Evolutionary conservation across 2,797 vertebrate species (phyloP), one percentile per base, ranked within the genome.

Genomic region (Etheostoma perlongum): DNA sequence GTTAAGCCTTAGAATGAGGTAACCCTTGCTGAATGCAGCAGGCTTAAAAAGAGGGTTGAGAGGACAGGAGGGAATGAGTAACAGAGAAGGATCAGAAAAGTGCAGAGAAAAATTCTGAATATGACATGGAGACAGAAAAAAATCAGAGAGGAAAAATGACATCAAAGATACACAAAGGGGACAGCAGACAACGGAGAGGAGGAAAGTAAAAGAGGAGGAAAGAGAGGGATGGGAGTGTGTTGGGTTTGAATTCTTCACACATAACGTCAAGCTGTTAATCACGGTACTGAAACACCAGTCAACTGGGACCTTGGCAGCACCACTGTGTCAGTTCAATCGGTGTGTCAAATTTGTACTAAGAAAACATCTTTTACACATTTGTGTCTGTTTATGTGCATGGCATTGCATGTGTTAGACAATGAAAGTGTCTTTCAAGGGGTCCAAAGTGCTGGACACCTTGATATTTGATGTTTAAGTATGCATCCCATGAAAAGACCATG

Each of bases 241-340:
- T 78, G 87, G 83, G 84, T 88, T 89, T 81, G 86, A 92, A 95
- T 95, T 95, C 93, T 93, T 94, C 76, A 79, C 79, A 72, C 90
- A 94, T 95, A 88, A 95, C 94, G 91, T 95, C 94, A 94, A 87
- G 85, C 91, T 91, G 90, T 92, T 94, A 92, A 90, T 93, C 91
- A 92, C 81, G 76, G 84, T 57, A 36, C 83, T 92, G 90, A 88
- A 94, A 88, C 88, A 87, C 60, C 77, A 72, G 85, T 85, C 81
- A 79, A 89, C 90, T 83, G 85, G 82, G 89, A 93, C 91, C 91
- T 92, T 92, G 90, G 89, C 88, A 90, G 84, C 54, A 51, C 54
- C 68, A 12, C 76, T 60, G 67, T 76, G 33, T 40, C 36, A 40
- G 36, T 40, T 40, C 36, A 40, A 78, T 68, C 79, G 21, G 65